These are phyloP conservation scores for Beris chalybata DNA, from an alignment of 2,888 invertebrate species.

Conservation along the genomic window DNA sequence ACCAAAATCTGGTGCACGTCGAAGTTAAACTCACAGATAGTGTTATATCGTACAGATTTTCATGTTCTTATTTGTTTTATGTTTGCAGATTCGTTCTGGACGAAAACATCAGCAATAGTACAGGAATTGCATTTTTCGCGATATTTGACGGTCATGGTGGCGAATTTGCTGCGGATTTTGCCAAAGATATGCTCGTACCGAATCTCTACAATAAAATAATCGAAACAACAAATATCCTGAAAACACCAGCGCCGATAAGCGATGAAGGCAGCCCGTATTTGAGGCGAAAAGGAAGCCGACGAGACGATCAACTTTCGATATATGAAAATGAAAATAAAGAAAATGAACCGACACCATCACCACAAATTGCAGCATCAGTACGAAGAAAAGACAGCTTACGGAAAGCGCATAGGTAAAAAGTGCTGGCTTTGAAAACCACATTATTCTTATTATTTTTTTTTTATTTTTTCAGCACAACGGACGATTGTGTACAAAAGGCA, in stretches of 20 bases:
- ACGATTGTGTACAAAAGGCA: constrained; percentile 62
- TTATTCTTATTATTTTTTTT: constrained; percentile 7
- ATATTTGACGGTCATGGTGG: constrained; percentile 96
- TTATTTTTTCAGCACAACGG: constrained; percentile 59
- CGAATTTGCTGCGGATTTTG: constrained; percentile 92
- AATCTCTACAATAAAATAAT: constrained; percentile 76
- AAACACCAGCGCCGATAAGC: constrained; percentile 40
- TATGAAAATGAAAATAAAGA: constrained; percentile 48
- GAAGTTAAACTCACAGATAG: too few relatives aligned
- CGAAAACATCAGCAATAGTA: constrained; percentile 76
- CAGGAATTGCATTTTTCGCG: constrained; percentile 85
- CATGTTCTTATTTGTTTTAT: neutral
- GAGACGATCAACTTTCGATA: constrained; percentile 43
- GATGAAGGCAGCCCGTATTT: constrained; percentile 50
- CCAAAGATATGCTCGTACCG: constrained; percentile 82
- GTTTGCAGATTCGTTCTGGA: constrained; percentile 72
- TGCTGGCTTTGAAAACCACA: neutral
- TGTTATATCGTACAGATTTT: too few relatives aligned
- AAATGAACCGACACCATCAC: constrained; percentile 44
- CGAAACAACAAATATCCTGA: constrained; percentile 69
- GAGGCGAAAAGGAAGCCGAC: constrained; percentile 47
- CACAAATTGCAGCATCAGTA: constrained; percentile 35
- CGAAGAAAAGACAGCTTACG: constrained; percentile 53
- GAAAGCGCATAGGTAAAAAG: constrained; percentile 48
- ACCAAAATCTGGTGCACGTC: too few relatives aligned